Conservation (phyloP, 2,888 invertebrate genomes). For the Cheiracanthium punctorium region DNA sequence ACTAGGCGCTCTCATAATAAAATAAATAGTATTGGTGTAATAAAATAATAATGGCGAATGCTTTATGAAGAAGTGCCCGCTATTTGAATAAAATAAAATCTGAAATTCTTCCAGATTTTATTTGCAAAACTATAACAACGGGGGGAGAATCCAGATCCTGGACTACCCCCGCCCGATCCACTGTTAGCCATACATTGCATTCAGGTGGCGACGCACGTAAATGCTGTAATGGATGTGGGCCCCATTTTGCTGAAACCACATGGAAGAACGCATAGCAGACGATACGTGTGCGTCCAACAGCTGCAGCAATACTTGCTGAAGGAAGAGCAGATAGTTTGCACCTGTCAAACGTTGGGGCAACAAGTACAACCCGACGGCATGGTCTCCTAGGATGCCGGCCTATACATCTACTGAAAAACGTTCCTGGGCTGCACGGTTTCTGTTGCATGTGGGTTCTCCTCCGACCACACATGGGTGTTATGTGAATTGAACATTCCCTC, state of each 20-base stretch:
- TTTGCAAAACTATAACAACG: no score
- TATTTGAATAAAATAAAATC: no score
- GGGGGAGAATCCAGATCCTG: not conserved
- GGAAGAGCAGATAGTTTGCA: slow-evolving; percentile 60
- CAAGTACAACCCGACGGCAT: slow-evolving; percentile 69
- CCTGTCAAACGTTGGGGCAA: slow-evolving; percentile 70
- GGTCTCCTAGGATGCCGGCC: slow-evolving; percentile 70
- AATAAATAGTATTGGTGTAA: no score
- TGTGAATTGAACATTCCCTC: slow-evolving; percentile 72
- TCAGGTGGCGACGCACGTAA: not conserved
- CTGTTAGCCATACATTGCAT: not conserved
- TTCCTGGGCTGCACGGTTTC: slow-evolving; percentile 72
- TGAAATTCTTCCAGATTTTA: no score
- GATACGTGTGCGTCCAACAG: not conserved
- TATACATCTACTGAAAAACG: slow-evolving; percentile 62
- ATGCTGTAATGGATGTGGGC: not conserved
- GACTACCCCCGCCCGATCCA: not conserved
- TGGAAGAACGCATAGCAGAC: not conserved
- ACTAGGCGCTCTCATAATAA: no score
- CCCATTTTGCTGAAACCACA: not conserved
- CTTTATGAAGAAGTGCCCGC: no score
- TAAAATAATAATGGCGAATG: no score
- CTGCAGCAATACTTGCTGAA: slow-evolving; percentile 58
- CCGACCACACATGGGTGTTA: slow-evolving; percentile 73
- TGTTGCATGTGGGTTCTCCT: slow-evolving; percentile 73